These are phyloP conservation scores for Tetrax tetrax DNA, from an alignment of 2,113 vertebrate species.

Conservation along the genomic window DNA sequence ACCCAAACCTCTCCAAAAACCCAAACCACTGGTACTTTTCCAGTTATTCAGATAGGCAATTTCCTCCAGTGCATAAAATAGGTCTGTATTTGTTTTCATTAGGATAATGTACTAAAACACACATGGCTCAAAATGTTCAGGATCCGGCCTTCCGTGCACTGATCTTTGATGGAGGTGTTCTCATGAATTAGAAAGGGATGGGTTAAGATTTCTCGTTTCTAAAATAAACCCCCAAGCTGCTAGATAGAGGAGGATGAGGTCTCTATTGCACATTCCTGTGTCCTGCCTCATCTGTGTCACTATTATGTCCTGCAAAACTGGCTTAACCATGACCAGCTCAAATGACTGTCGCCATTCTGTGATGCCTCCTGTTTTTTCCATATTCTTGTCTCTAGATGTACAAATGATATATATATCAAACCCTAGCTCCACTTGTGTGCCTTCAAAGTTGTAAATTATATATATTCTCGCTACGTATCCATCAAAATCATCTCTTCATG, in stretches of 20 bases:
- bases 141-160: background rate
- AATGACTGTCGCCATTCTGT: background rate
- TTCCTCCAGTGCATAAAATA: background rate
- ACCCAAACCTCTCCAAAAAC: background rate
- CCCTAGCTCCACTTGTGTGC: background rate
- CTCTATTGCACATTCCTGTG: background rate
- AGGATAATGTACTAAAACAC: background rate
- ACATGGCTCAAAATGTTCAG: background rate
- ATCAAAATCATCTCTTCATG: background rate
- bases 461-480: background rate
- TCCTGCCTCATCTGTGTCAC: background rate
- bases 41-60: background rate
- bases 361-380: background rate
- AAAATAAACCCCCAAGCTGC: background rate
- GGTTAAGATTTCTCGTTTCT: background rate
- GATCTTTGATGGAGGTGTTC: background rate
- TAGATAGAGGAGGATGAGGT: background rate
- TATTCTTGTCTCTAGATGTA: background rate
- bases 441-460: background rate
- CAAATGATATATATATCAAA: background rate
- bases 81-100: background rate
- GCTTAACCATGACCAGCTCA: background rate
- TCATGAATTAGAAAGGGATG: background rate
- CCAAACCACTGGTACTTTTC: background rate
- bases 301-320: background rate